Percentiles rank a stretch among this genome's conserved stretches.
These are phyloP conservation scores for Drosophila mercatorum DNA, from an alignment of 2,888 invertebrate species.

Conservation along the genomic window DNA sequence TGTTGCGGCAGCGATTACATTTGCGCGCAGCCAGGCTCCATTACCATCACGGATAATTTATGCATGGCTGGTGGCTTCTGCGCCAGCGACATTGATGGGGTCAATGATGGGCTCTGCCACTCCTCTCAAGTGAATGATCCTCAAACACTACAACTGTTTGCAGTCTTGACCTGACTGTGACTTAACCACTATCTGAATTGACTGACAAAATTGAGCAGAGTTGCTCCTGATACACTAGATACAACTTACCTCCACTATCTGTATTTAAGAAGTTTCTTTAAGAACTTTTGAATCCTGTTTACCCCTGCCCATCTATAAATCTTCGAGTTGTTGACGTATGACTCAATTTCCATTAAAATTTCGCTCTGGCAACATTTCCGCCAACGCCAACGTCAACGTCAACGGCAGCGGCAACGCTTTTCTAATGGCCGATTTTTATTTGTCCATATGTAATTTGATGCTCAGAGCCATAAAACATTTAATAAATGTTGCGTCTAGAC, in stretches of 20 bases:
- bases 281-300: background rate
- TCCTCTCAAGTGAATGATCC: constrained; percentile 20
- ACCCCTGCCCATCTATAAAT: constrained; percentile 14
- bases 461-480: constrained; percentile 76
- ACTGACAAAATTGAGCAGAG: background rate
- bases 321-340: constrained; percentile 29
- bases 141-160: background rate
- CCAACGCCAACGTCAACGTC: background rate
- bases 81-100: constrained; percentile 52
- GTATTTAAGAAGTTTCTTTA: background rate
- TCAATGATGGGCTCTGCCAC: constrained; percentile 50
- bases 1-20: constrained; percentile 61
- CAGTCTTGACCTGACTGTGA: background rate
- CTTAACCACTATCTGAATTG: background rate
- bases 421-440: constrained; percentile 69
- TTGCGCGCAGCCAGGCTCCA: constrained; percentile 48
- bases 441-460: constrained; percentile 75
- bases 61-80: constrained; percentile 60
- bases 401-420: constrained; percentile 10
- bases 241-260: no score
- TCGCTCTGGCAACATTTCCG: background rate
- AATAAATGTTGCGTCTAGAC: constrained; percentile 81
- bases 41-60: constrained; percentile 66
- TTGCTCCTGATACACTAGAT: no score
- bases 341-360: constrained; percentile 49